Evolutionary conservation across 2,888 invertebrate genomes (phyloP), one percentile per base, ranked within the genome.

Genomic region (Ryuthela nishihirai): DNA sequence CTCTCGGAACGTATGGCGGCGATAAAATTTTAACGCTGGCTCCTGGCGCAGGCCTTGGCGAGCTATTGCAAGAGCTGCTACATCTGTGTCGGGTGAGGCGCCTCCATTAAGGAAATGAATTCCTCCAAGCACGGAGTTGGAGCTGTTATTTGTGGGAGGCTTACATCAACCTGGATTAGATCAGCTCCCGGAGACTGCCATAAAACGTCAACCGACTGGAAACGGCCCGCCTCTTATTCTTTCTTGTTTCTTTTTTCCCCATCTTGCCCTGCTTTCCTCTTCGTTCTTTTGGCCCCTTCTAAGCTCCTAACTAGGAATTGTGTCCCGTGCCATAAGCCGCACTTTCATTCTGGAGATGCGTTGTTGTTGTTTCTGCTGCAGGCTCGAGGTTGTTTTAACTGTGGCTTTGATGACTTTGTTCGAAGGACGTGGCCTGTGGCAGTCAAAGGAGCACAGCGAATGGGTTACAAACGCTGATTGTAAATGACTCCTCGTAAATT

Each of bases 121-220:
- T 58, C 56, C 39, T 44, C 53, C 45, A 44, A 18, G 56, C 42
- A 34, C 41, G 32, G n/a, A n/a, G n/a, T n/a, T n/a, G n/a, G n/a
- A n/a, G 35, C 21, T 47, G 56, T 58, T 58, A 58, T 58, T 58
- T 58, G 56, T 58, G 56, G 56, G 50, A 42, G 56, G 43, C 56
- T 58, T 58, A 58, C 56, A 58, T 58, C 56, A 58, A 46, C 52
- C 56, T 41, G 56, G 56, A 58, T 58, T 58, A 58, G 56, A 46
- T 52, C 50, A 12, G 41, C 43, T 36, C 29, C 50, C 41, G 36
- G 43, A 49, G 43, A 39, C 46, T 40, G 7, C 56, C 56, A 58
- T 58, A 58, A 58, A 58, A 41, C 45, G 41, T 52, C 56, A 52
- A 41, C 50, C 45, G 56, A 38, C 46, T 52, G 56, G n/a, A 58